phyloP scores from a whole-genome alignment of 2,113 vertebrate genomes.

The Tautogolabrus adspersus region DNA sequence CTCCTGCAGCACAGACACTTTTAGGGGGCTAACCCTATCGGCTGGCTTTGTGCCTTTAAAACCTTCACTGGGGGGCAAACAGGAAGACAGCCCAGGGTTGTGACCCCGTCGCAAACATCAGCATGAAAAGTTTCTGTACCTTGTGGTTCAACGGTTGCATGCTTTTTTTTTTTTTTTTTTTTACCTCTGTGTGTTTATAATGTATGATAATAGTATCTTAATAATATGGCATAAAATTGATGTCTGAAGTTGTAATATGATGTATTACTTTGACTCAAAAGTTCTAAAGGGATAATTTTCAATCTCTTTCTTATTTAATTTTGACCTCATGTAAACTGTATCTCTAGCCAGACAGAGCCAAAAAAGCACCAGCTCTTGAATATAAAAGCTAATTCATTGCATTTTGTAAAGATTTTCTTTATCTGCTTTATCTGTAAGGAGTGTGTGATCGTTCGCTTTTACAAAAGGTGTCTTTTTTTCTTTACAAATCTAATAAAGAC shows the following conservation, averaged over 20 bases:
- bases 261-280: not conserved
- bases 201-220: not conserved
- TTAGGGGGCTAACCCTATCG: constrained; percentile 79
- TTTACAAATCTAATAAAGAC: not conserved
- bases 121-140: constrained; percentile 27
- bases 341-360: not conserved
- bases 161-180: not conserved
- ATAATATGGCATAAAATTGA: not conserved
- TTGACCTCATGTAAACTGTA: not conserved
- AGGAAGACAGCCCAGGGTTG: constrained; percentile 81
- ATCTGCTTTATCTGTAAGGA: not conserved
- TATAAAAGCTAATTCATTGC: not conserved
- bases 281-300: not conserved
- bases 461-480: not conserved
- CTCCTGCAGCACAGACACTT: constrained; percentile 28
- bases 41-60: constrained; percentile 81
- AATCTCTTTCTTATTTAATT: not conserved
- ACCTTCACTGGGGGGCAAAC: constrained; percentile 53
- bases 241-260: constrained; percentile 9
- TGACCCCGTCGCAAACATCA: constrained; percentile 74
- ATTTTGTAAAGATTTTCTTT: constrained; percentile 1
- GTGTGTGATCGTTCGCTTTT: not conserved
- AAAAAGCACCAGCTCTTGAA: constrained; percentile 4
- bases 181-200: constrained; percentile 46
- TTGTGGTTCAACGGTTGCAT: not conserved